Conservation (phyloP, 1,140 invertebrate genomes). For the Oncopodura yosiiana region DNA sequence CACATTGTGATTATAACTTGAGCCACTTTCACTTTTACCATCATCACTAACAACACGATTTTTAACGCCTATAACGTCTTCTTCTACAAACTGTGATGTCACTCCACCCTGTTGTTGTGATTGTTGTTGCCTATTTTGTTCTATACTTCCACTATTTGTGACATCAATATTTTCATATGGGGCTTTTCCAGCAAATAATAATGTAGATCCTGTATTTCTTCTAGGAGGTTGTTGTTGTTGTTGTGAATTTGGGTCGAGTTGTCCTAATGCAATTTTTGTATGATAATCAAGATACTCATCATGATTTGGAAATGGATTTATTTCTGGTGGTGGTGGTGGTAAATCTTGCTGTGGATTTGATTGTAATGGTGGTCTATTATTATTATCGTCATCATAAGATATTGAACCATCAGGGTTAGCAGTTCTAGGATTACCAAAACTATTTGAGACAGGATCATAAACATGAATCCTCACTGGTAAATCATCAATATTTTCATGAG, state of each 20-base stretch:
- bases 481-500: constrained; percentile 9
- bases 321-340: constrained; percentile 8
- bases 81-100: too few relatives aligned
- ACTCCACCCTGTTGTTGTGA: too few relatives aligned
- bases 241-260: not conserved
- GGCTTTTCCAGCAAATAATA: too few relatives aligned
- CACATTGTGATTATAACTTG: too few relatives aligned
- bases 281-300: constrained; percentile 32
- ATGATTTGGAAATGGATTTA: constrained; percentile 31
- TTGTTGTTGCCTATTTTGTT: too few relatives aligned
- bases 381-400: not conserved
- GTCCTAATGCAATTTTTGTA: constrained; percentile 25
- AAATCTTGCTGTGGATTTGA: not conserved
- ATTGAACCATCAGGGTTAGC: not conserved
- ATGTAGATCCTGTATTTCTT: too few relatives aligned
- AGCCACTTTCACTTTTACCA: too few relatives aligned
- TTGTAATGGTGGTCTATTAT: not conserved
- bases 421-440: not conserved
- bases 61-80: too few relatives aligned
- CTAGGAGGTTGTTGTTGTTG: too few relatives aligned
- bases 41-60: too few relatives aligned
- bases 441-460: constrained; percentile 11
- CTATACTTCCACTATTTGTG: too few relatives aligned
- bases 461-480: constrained; percentile 25
- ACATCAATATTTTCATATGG: too few relatives aligned